Percentiles rank a stretch among this genome's conserved stretches.
These are phyloP conservation scores for Diploscapter pachys DNA, from an alignment of 1,140 invertebrate species.

Conservation along the genomic window DNA sequence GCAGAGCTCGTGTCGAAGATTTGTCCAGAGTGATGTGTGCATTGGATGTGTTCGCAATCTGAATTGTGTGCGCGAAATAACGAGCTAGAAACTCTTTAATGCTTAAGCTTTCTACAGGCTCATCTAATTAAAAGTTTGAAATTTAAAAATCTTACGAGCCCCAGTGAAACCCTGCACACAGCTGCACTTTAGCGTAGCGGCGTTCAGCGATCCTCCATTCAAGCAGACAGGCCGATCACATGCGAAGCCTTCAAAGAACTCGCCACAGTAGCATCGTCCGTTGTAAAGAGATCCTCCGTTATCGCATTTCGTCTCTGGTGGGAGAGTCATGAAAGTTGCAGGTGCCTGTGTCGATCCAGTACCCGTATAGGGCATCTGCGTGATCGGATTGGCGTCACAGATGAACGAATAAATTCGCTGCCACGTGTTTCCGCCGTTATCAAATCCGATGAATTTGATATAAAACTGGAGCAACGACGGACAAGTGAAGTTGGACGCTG, in stretches of 20 bases:
- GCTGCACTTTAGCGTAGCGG: slow-evolving; percentile 15
- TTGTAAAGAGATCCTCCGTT: slow-evolving; percentile 32
- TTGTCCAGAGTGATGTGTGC: slow-evolving; percentile 12
- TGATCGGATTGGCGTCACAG: slow-evolving; percentile 12
- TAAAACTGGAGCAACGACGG: slow-evolving; percentile 9
- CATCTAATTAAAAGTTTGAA: too few relatives aligned
- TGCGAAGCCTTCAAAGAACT: slow-evolving; percentile 15
- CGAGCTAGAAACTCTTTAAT: too few relatives aligned
- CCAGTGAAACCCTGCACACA: slow-evolving; percentile 27
- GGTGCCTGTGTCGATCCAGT: too few relatives aligned
- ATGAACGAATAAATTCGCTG: slow-evolving; percentile 33
- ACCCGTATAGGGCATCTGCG: slow-evolving; percentile 12
- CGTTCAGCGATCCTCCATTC: slow-evolving; percentile 22
- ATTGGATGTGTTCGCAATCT: slow-evolving; percentile 22
- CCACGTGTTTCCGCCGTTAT: slow-evolving; percentile 29
- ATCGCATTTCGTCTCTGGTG: slow-evolving; percentile 14
- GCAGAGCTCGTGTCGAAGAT: slow-evolving; percentile 2
- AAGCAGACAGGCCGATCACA: slow-evolving; percentile 26
- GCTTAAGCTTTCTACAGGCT: too few relatives aligned
- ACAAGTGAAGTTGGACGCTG: slow-evolving; percentile 17
- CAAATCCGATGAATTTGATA: slow-evolving; percentile 29
- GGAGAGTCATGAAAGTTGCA: neutral
- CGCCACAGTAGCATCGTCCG: slow-evolving; percentile 32
- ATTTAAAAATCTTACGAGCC: neutral
- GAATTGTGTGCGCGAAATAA: too few relatives aligned